Evolutionary conservation across 2,113 vertebrate genomes (phyloP).

Genomic region (Felis chaus): DNA sequence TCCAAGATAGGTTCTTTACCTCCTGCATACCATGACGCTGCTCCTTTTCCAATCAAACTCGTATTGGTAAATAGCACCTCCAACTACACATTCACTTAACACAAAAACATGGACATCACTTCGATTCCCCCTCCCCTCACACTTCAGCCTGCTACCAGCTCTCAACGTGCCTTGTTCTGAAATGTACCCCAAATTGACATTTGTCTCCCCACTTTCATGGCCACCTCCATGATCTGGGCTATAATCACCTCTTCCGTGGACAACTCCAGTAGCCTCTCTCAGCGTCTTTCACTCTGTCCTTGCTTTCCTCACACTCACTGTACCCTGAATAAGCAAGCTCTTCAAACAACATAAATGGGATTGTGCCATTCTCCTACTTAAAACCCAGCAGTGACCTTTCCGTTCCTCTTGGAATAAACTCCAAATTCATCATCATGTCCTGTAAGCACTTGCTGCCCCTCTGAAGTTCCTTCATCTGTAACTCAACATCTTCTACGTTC

Average conservation of each 20-base stretch:
- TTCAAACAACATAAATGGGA: not conserved
- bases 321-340: not conserved
- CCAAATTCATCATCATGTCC: not conserved
- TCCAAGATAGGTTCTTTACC: not conserved
- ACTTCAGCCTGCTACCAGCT: not conserved
- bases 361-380: not conserved
- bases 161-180: not conserved
- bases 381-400: not conserved
- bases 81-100: not conserved
- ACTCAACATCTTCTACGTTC: not conserved
- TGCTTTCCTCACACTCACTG: not conserved
- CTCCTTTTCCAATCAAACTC: not conserved
- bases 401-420: not conserved
- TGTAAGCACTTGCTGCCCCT: rapidly evolving
- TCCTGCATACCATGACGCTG: not conserved
- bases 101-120: not conserved
- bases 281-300: not conserved
- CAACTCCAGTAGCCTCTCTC: not conserved
- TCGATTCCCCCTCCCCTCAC: not conserved
- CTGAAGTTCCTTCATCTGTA: not conserved
- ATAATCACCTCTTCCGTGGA: not conserved
- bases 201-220: not conserved
- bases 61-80: not conserved
- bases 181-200: not conserved
- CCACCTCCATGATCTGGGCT: not conserved